These are phyloP conservation scores for Florisuga fusca DNA, from an alignment of 2,797 vertebrate species.

Conservation along the genomic window DNA sequence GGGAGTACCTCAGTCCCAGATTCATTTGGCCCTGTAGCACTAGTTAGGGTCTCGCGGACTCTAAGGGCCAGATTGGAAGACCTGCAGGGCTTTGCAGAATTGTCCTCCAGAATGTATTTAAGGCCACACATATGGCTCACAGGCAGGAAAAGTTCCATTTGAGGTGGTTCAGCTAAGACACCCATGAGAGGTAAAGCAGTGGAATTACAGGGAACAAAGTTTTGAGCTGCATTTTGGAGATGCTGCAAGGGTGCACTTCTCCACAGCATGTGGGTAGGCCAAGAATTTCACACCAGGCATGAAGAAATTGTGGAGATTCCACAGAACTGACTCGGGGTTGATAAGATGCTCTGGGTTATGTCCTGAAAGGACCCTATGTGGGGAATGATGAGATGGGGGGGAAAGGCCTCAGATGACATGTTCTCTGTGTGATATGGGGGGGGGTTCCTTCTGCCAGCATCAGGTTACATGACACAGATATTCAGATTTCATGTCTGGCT, in stretches of 20 bases:
- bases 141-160: neutral
- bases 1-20: neutral
- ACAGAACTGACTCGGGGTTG: neutral
- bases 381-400: neutral
- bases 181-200: neutral
- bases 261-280: fast-evolving
- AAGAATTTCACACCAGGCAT: neutral
- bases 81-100: neutral
- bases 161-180: neutral
- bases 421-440: neutral
- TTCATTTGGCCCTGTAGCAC: neutral
- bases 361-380: neutral
- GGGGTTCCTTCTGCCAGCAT: neutral
- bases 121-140: neutral
- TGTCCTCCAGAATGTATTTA: neutral
- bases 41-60: neutral
- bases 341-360: neutral
- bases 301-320: neutral
- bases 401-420: neutral
- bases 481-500: neutral
- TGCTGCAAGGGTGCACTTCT: neutral
- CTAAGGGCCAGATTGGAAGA: neutral
- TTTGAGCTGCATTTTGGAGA: neutral
- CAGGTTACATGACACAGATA: neutral
- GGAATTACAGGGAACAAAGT: neutral